A percentile compares a stretch with the other conserved stretches of the same genome.
These are phyloP conservation scores for Helostoma temminkii DNA, from an alignment of 2,797 vertebrate genomes.

Conservation along the genomic window DNA sequence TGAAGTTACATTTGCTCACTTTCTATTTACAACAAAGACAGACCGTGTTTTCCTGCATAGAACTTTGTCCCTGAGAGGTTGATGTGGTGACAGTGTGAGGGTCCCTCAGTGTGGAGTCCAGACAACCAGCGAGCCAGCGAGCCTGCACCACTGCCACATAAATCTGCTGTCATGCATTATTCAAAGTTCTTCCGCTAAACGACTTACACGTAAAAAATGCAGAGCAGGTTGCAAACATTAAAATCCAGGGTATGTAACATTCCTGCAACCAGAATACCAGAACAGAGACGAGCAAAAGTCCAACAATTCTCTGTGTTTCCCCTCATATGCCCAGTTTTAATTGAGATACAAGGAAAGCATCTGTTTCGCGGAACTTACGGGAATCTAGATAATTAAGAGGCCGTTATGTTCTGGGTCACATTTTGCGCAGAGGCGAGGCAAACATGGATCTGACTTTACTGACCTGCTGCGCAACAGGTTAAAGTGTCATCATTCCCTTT, in stretches of 20 bases:
- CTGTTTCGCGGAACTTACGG: not conserved
- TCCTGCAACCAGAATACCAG: conserved; percentile 16
- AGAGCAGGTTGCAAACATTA: conserved; percentile 12
- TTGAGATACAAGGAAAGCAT: not conserved
- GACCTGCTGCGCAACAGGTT: conserved; percentile 76
- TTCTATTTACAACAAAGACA: conserved; percentile 47
- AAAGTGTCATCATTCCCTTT: conserved; percentile 14
- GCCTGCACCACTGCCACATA: conserved; percentile 46
- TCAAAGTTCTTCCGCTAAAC: conserved; percentile 48
- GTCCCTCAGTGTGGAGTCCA: conserved; percentile 43
- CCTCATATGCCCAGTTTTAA: not conserved
- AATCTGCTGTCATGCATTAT: conserved; percentile 66
- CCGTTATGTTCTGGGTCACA: conserved; percentile 24
- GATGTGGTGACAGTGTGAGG: conserved; percentile 42
- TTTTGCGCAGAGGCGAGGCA: conserved; percentile 69
- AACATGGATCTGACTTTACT: conserved; percentile 55
- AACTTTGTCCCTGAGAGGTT: conserved; percentile 29
- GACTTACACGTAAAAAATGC: conserved; percentile 37
- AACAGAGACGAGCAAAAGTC: not conserved
- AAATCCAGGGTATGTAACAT: conserved; percentile 30
- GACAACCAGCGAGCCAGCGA: conserved; percentile 17
- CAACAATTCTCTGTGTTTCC: not conserved
- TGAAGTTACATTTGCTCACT: conserved; percentile 29
- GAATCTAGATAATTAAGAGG: not conserved
- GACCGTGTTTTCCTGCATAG: conserved; percentile 15